phyloP scores from a whole-genome alignment of 2,888 invertebrate species.

The Scrobipalpa costella region DNA sequence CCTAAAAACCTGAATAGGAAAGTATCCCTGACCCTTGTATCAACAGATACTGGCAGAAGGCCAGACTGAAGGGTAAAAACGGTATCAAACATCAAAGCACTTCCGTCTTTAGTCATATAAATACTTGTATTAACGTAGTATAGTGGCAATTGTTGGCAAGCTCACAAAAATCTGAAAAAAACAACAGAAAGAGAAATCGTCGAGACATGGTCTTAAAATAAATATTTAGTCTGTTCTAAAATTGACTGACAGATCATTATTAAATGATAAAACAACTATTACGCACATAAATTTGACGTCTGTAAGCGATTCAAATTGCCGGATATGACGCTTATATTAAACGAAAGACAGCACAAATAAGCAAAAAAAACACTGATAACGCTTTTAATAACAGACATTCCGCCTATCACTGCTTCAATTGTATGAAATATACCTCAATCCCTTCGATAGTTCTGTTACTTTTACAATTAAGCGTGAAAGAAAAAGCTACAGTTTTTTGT shows the following conservation, averaged over 20 bases:
- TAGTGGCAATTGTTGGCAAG: not conserved
- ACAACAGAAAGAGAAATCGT: not conserved
- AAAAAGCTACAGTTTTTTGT: no score
- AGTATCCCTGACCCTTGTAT: constrained; percentile 14
- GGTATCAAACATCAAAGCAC: not conserved
- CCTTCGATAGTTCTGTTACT: no score
- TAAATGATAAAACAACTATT: not conserved
- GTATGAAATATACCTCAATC: no score
- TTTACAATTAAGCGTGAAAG: no score
- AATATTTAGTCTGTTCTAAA: not conserved
- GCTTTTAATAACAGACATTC: no score
- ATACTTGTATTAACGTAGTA: not conserved
- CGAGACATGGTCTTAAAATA: not conserved
- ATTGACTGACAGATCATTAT: not conserved
- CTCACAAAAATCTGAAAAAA: constrained; percentile 7
- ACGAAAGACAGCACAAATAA: no score
- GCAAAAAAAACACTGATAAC: no score
- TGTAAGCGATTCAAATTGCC: no score
- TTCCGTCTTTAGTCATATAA: not conserved
- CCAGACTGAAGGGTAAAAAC: not conserved
- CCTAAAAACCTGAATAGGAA: constrained; percentile 11
- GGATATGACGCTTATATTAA: no score
- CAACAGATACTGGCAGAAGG: constrained; percentile 14
- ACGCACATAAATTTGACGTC: no score
- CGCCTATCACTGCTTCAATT: no score